Base-by-base conservation (phyloP, 92 coral and sea anemone species). In the Palythoa caribaeorum region DNA sequence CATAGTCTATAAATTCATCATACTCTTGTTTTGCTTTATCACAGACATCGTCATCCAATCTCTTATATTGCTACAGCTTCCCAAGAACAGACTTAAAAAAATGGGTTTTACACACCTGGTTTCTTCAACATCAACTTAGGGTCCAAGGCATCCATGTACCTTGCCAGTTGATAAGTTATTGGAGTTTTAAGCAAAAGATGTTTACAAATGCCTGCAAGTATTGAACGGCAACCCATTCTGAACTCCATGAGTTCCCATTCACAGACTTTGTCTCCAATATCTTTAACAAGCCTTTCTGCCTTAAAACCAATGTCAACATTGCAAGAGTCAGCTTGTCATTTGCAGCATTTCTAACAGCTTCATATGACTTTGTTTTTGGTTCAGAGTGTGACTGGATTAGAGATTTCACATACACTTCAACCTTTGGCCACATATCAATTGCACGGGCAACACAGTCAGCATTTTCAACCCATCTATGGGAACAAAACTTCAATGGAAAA, bases 331-430 rank as follows among this genome's bases (percentile, higher is more conserved):
- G 79, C 50, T 76, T 65, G 89, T 90, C 92, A 84, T 85, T 48
- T 36, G 60, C 74, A 66, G 92, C 92, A 53, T 90, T 79, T 78
- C 85, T 90, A 47, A 90, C 72, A n/a, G 78, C 74, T 50, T 57
- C 71, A 89, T 55, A 89, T 20, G 92, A 89, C 83, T 76, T 89
- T 87, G 57, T 89, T 77, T 37, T 83, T 71, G 88, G 92, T 48
- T 76, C 77, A 59, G 40, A 40, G 60, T 83, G 76, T 53, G 48
- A 28, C 63, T 83, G 89, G 48, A 76, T 76, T 78, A 89, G 89
- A 83, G 85, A 87, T 85, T 89, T 84, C 38, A 84, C 92, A 89
- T 74, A 76, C 40, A 72, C 86, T 65, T 84, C 86, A 89, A 89
- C 59, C 44, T 38, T 89, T 50, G 68, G 85, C 92, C 92, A 89